Evolutionary conservation across 2,797 vertebrate species (phyloP).

Genomic region (Hippocampus kuda): DNA sequence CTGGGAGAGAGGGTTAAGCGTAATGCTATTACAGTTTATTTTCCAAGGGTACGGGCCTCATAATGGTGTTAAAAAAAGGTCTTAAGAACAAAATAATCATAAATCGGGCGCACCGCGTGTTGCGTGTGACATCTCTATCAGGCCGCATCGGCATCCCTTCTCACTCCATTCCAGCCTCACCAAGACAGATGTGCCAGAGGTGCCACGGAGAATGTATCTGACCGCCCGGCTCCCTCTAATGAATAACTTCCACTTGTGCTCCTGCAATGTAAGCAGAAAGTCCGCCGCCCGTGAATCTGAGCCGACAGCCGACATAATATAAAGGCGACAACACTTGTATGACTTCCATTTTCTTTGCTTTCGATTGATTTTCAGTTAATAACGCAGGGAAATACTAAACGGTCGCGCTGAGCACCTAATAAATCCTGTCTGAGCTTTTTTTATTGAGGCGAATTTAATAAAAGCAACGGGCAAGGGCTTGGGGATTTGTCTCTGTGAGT

Average conservation of each 20-base stretch:
- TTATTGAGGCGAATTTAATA: conserved; percentile 99
- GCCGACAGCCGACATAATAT: conserved; percentile 99
- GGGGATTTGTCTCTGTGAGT: conserved; percentile 82
- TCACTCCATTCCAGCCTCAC: conserved; percentile 89
- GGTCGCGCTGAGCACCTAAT: conserved; percentile 99
- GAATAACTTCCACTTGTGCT: conserved; percentile 99
- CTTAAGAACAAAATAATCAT: conserved; percentile 99
- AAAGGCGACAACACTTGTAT: conserved; percentile 98
- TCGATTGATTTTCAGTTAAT: conserved; percentile 99
- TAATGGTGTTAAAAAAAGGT: conserved; percentile 82
- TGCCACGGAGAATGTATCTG: conserved; percentile 97
- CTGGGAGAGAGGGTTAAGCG: conserved; percentile 52
- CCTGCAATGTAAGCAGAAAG: conserved; percentile 99
- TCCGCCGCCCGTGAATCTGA: conserved; percentile 99
- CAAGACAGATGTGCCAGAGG: conserved; percentile 99
- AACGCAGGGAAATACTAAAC: conserved; percentile 99
- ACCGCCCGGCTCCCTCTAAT: conserved; percentile 97
- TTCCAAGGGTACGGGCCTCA: conserved; percentile 84
- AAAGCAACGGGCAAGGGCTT: conserved; percentile 84
- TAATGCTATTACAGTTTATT: conserved; percentile 70
- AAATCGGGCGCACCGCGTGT: conserved; percentile 96
- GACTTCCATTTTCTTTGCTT: conserved; percentile 99
- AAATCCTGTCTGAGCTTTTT: conserved; percentile 99
- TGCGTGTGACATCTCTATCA: conserved; percentile 99
- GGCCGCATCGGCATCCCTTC: conserved; percentile 99